Percentiles rank a stretch among this genome's conserved stretches.
Evolutionary conservation across 2,888 invertebrate species (phyloP).

Genomic region (Heteromyza rotundicornis): DNA sequence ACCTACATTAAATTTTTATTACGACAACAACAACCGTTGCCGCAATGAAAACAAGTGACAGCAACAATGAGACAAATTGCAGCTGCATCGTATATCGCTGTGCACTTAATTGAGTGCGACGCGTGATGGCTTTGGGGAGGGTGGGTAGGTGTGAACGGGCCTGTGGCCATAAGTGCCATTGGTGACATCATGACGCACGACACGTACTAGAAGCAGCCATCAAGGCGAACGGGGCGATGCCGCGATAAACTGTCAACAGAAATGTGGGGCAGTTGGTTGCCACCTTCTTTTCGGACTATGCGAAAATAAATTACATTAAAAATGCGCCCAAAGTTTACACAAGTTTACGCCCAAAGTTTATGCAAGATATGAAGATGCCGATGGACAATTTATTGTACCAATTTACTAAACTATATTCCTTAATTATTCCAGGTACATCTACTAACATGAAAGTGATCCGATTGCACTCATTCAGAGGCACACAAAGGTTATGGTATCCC

Average conservation of each 20-base stretch:
- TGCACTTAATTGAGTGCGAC: neutral
- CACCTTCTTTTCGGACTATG: too few relatives aligned
- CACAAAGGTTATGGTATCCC: too few relatives aligned
- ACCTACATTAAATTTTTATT: slow-evolving; percentile 60
- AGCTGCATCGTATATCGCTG: too few relatives aligned
- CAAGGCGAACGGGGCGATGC: neutral
- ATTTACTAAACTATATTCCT: too few relatives aligned
- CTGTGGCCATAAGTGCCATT: neutral
- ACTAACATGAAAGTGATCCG: too few relatives aligned
- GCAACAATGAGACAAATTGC: slow-evolving; percentile 9
- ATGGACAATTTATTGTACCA: too few relatives aligned
- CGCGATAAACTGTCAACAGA: neutral
- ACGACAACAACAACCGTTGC: slow-evolving; percentile 36
- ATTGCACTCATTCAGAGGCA: too few relatives aligned
- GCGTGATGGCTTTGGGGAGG: neutral
- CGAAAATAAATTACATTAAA: too few relatives aligned
- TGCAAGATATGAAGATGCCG: too few relatives aligned
- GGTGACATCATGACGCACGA: slow-evolving; percentile 1
- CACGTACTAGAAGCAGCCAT: neutral
- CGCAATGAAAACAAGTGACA: slow-evolving; percentile 27
- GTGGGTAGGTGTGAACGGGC: neutral
- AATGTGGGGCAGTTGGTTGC: neutral
- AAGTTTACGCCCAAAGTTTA: too few relatives aligned
- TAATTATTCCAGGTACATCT: too few relatives aligned
- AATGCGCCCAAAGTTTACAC: too few relatives aligned